Evolutionary conservation across 2,113 vertebrate species (phyloP), one percentile per base, ranked within the genome.

Genomic region (Psettodes erumei): DNA sequence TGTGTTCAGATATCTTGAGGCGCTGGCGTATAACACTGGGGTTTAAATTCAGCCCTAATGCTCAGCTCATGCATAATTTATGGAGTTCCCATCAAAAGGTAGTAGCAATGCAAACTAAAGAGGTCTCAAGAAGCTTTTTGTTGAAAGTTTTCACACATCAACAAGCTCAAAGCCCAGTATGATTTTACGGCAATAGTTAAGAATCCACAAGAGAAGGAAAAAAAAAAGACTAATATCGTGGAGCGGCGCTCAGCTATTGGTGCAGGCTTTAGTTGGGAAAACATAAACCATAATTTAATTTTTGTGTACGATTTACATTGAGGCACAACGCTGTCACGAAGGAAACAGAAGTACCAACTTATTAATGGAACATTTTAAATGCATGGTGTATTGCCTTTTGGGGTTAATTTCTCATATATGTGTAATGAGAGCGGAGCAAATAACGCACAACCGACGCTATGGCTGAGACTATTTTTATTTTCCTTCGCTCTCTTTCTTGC

Each of bases 1-100:
- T 84, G 84, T 92, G 84, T 90, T 92, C 91, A 94, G 92, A 93
- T 93, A 92, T 93, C 92, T 93, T 71, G 70, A 91, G 91, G 90
- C 77, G 48, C 85, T 92, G 86, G 86, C 92, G 90, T 92, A 92
- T 86, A 92, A 90, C 86, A 89, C 83, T 87, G 82, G 89, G 89
- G 85, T 92, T 93, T 93, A 90, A 91, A 91, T 86, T 85, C 79
- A 83, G 77, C 83, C 86, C 90, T 89, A 90, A 92, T 91, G 84
- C 87, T 72, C 90, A 90, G 89, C 40, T 71, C 86, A 92, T 92
- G 86, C 89, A 93, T 94, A 93, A 94, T 92, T 90, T 67, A 93
- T 93, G 87, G 61, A 70, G 90, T 90, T 93, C 87, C 89, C 92
- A 94, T 92, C 89, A 93, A 91, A 92, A 91, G 87, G 86, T 91